A percentile compares a stretch with the other conserved stretches of the same genome.
Conservation (phyloP, 2,113 vertebrate genomes). For the Salvelinus sp. region DNA sequence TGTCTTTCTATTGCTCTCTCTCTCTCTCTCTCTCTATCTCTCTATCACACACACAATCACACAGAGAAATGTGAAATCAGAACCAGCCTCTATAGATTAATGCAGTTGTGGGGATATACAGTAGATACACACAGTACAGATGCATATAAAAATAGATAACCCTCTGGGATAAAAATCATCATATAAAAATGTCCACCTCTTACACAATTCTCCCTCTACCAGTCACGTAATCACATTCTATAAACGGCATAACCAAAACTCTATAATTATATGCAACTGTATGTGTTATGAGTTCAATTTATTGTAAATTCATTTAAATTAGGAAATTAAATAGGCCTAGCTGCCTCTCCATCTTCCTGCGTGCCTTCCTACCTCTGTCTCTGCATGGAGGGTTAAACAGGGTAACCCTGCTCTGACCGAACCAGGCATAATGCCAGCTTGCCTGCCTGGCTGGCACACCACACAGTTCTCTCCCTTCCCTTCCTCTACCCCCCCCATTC, state of each 20-base stretch:
- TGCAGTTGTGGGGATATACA: background rate
- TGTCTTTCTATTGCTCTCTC: background rate
- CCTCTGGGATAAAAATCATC: background rate
- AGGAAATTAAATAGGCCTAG: background rate
- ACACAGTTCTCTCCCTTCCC: no score
- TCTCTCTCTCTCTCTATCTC: background rate
- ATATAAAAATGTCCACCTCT: background rate
- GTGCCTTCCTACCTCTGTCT: slow-evolving; percentile 28
- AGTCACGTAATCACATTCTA: background rate
- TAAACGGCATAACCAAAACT: background rate
- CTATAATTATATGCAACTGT: background rate
- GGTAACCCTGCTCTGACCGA: slow-evolving; percentile 48
- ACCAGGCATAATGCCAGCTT: slow-evolving; percentile 50
- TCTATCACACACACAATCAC: background rate
- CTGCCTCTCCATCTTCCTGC: slow-evolving; percentile 29
- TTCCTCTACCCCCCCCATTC: no score
- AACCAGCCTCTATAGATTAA: slow-evolving; percentile 25
- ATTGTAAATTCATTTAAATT: no score
- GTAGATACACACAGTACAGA: background rate
- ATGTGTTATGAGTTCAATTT: background rate
- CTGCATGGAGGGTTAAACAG: slow-evolving; percentile 28
- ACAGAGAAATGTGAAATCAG: slow-evolving; percentile 14
- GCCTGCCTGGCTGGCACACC: background rate
- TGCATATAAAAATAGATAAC: background rate
- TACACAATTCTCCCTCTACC: background rate